These are phyloP conservation scores for Spea multiplicata DNA, from an alignment of 2,113 vertebrate species.

Conservation along the genomic window DNA sequence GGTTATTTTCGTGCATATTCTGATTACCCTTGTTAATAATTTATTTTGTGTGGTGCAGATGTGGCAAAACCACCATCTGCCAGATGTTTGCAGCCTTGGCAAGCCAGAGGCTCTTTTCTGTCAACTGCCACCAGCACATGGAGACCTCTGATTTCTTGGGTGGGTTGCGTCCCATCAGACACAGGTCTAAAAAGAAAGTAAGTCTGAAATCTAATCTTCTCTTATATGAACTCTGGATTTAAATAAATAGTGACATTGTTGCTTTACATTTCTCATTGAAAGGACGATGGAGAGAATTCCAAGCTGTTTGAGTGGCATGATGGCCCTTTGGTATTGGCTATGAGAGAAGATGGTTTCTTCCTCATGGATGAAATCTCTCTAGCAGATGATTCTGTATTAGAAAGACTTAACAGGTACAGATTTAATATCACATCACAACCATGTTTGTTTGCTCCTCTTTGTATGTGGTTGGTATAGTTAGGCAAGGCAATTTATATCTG, in stretches of 20 bases:
- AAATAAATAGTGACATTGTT: too few species aligned
- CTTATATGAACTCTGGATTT: too few species aligned
- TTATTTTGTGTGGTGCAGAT: constrained; percentile 63
- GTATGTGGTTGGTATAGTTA: too few species aligned
- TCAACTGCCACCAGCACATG: constrained; percentile 96
- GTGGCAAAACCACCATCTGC: constrained; percentile 96
- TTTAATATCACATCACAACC: not conserved
- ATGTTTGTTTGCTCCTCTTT: not conserved
- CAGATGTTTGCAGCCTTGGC: constrained; percentile 87
- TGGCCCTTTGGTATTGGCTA: constrained; percentile 88
- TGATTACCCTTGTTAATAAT: too few species aligned
- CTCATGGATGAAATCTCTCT: constrained; percentile 96
- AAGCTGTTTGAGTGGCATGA: constrained; percentile 92
- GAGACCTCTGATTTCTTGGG: constrained; percentile 96
- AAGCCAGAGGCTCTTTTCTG: constrained; percentile 77
- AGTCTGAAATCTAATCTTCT: constrained; percentile 14
- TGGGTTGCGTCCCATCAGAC: constrained; percentile 83
- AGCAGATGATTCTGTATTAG: constrained; percentile 94
- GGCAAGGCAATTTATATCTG: too few species aligned
- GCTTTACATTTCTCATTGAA: not conserved
- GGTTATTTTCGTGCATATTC: too few species aligned
- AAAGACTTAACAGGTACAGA: constrained; percentile 92
- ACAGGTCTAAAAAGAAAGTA: constrained; percentile 72
- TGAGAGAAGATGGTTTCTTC: constrained; percentile 87
- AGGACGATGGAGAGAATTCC: constrained; percentile 73